phyloP scores from a whole-genome alignment of 2,888 invertebrate genomes.

The Mellilla xanthometata region DNA sequence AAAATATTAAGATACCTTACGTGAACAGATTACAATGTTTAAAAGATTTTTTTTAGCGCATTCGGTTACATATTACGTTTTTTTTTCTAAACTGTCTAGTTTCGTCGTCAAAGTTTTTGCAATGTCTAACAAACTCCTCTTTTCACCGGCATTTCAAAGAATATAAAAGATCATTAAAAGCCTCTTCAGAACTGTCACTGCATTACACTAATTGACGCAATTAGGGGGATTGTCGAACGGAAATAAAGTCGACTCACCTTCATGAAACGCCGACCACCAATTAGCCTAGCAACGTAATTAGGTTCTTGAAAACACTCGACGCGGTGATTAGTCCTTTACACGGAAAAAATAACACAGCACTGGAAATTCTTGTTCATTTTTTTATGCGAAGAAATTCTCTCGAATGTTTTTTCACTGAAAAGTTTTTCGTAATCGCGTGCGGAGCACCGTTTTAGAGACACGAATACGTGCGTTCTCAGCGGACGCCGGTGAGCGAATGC shows the following conservation, averaged over 20 bases:
- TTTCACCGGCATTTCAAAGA: slow-evolving; percentile 47
- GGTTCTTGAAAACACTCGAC: slow-evolving; percentile 65
- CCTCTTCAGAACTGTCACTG: slow-evolving; percentile 79
- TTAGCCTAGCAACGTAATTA: slow-evolving; percentile 78
- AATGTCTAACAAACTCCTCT: no score
- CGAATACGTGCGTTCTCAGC: slow-evolving; percentile 52
- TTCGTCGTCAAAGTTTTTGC: no score
- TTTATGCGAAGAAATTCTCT: slow-evolving; percentile 42
- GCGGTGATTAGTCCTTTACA: slow-evolving; percentile 60
- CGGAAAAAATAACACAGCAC: slow-evolving; percentile 61
- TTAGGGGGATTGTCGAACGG: slow-evolving; percentile 82
- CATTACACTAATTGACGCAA: slow-evolving; percentile 82
- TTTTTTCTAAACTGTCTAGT: no score
- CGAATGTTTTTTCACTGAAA: slow-evolving; percentile 58
- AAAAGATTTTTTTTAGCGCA: no score
- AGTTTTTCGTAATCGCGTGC: slow-evolving; percentile 76
- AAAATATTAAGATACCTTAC: no score
- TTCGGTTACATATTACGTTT: no score
- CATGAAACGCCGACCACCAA: slow-evolving; percentile 80
- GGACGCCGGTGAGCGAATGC: slow-evolving; percentile 69
- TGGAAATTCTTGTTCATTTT: slow-evolving; percentile 59
- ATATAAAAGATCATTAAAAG: slow-evolving; percentile 69
- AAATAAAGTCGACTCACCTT: slow-evolving; percentile 82
- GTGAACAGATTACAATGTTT: no score
- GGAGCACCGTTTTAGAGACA: slow-evolving; percentile 23